Base-by-base conservation (phyloP, 2,113 vertebrate species). In the Otus sunia region DNA sequence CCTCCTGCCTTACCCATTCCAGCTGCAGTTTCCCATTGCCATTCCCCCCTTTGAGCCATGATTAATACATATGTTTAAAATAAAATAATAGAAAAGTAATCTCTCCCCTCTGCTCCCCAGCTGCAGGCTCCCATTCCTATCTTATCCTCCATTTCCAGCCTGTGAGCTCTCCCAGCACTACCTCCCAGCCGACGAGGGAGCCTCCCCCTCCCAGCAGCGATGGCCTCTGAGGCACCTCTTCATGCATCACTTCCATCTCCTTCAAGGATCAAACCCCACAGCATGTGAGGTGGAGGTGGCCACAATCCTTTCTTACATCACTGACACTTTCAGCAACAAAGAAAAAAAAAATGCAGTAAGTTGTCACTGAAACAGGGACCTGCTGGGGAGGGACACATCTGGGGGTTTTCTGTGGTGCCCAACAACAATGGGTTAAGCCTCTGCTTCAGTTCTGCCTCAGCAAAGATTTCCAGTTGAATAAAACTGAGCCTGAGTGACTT, bases 21-120 rank as follows among this genome's bases (percentile, higher is more conserved):
- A 97, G 91, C 81, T 96, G 94, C 69, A 92, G 93, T 96, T 93
- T 95, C 68, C 74, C 75, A 67, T 45, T 69, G 91, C 76, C 68
- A 88, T 92, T 92, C 85, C 69, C 68, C 1, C 32, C 92, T 96
- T 90, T 88, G 79, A 95, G 84, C 64, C 43, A 80, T 41, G 74
- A 94, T 92, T 94, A 91, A 87, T 88, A 93, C 94, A 96, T 81
- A 87, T 95, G 92, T 95, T 94, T 96, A 84, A 96, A 95, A 97
- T 97, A 92, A 93, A 94, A 96, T 60, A 86, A 92, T 88, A 94
- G 88, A 93, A 93, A 95, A 93, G 86, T 90, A 96, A 96, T 95
- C 88, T 91, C 92, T 86, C 53, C 45, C 62, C 92, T 97, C 94
- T 94, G 87, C 53, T 94, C 49, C 66, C 75, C 92, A 96, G 95